phyloP scores from a whole-genome alignment of 1,140 invertebrate genomes.

The Sycobia sp. region DNA sequence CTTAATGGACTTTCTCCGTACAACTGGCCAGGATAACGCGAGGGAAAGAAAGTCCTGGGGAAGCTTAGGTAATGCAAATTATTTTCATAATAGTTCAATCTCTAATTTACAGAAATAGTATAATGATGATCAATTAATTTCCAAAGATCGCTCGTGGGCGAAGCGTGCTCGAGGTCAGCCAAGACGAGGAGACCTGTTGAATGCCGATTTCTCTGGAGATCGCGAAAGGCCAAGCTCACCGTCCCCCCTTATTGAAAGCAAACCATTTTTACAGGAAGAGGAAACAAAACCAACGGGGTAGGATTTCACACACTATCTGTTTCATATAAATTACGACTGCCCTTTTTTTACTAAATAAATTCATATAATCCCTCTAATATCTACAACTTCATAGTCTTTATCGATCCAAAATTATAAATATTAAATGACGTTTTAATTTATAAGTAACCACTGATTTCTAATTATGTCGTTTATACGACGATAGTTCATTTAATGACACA shows the following conservation, averaged over 20 bases:
- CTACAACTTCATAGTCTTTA: too few species aligned
- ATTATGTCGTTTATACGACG: conserved; percentile 38
- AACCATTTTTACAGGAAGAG: conserved; percentile 59
- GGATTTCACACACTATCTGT: background rate
- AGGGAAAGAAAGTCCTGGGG: conserved; percentile 86
- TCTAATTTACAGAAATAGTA: too few species aligned
- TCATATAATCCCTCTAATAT: too few species aligned
- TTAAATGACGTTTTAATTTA: too few species aligned
- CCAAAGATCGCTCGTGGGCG: conserved; percentile 83
- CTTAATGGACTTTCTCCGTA: conserved; percentile 84
- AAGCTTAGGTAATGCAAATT: conserved; percentile 68
- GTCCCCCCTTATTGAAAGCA: conserved; percentile 65
- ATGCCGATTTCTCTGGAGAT: conserved; percentile 72
- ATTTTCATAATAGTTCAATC: too few species aligned
- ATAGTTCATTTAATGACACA: too few species aligned
- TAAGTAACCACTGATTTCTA: conserved; percentile 39
- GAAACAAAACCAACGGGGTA: conserved; percentile 60
- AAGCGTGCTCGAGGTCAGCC: conserved; percentile 76
- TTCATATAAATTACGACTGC: too few species aligned
- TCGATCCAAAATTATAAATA: too few species aligned
- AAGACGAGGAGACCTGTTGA: conserved; percentile 68
- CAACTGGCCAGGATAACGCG: conserved; percentile 73
- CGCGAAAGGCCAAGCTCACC: conserved; percentile 77
- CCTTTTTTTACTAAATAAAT: too few species aligned
- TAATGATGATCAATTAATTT: conserved; percentile 13